These are phyloP conservation scores for Xerus rutilus DNA, from an alignment of 2,797 vertebrate genomes.

Conservation along the genomic window DNA sequence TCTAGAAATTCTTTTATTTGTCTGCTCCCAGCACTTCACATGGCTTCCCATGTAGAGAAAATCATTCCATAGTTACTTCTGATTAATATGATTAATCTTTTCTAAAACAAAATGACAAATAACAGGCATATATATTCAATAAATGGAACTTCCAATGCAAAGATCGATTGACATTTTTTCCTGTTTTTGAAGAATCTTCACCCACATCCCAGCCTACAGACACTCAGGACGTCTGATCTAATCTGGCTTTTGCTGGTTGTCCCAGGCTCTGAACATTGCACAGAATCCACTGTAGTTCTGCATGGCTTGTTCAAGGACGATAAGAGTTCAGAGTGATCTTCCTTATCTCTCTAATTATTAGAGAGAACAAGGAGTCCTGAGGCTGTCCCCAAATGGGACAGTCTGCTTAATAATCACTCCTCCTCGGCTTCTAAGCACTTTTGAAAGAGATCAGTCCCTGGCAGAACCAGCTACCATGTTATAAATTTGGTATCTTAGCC, in stretches of 20 bases:
- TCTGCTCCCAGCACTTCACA: neutral
- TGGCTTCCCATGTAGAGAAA: slow-evolving; percentile 27
- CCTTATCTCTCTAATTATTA: slow-evolving; percentile 64
- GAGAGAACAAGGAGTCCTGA: slow-evolving; percentile 41
- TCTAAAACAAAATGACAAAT: slow-evolving; percentile 55
- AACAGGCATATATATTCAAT: slow-evolving; percentile 38
- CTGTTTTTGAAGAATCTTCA: neutral
- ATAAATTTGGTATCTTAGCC: slow-evolving; percentile 44
- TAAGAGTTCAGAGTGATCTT: slow-evolving; percentile 54
- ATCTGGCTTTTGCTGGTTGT: slow-evolving; percentile 23
- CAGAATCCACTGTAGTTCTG: slow-evolving; percentile 53
- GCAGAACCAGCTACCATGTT: slow-evolving; percentile 11
- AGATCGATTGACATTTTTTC: slow-evolving; percentile 21
- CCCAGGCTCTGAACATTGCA: slow-evolving; percentile 31
- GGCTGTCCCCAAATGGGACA: slow-evolving; percentile 33
- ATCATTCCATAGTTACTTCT: neutral
- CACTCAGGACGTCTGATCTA: neutral
- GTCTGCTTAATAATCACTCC: slow-evolving; percentile 42
- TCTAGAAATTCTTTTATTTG: slow-evolving; percentile 36
- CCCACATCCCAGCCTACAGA: slow-evolving; percentile 7
- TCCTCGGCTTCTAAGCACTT: slow-evolving; percentile 38
- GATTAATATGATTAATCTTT: neutral
- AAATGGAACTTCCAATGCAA: slow-evolving; percentile 2
- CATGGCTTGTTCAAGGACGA: slow-evolving; percentile 56
- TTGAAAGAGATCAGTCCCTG: neutral